Percentiles rank a stretch among this genome's conserved stretches.
Conservation (phyloP, 2,113 vertebrate species). For the Strix aluco region DNA sequence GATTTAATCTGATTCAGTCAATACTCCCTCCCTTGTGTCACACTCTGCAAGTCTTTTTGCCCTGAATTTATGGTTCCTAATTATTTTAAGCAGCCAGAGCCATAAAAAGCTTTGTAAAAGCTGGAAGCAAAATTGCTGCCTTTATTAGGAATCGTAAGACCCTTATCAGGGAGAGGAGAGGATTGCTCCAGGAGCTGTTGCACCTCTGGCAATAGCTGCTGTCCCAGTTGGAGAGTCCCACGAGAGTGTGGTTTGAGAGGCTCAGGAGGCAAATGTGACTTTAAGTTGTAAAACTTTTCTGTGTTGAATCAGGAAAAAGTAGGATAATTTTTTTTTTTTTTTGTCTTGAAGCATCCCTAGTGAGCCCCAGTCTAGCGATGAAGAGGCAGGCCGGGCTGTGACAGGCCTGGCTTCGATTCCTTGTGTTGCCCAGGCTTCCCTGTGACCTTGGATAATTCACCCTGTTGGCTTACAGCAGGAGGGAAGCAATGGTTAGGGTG, state of each 20-base stretch:
- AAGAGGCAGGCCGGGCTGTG: neutral
- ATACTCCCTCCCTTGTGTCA: neutral
- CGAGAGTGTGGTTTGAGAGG: neutral
- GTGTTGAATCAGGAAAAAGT: neutral
- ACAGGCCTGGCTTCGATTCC: neutral
- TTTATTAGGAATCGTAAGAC: constrained; percentile 18
- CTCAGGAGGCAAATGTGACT: neutral
- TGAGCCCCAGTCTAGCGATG: neutral
- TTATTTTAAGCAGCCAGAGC: constrained; percentile 53
- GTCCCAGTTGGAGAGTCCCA: neutral
- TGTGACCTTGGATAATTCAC: neutral
- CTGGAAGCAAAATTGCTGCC: constrained; percentile 26
- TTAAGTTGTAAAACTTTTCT: neutral
- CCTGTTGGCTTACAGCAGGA: neutral
- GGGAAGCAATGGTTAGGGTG: neutral
- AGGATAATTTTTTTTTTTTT: neutral
- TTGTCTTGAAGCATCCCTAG: neutral
- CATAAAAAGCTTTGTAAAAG: constrained; percentile 61
- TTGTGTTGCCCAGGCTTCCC: neutral
- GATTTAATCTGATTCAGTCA: neutral
- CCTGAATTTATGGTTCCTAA: constrained; percentile 51
- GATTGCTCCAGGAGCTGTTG: neutral
- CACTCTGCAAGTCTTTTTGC: constrained; percentile 1
- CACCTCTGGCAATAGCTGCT: neutral
- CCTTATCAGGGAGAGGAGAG: neutral